Conservation (phyloP, 2,888 invertebrate genomes). For the Augochlorella aurata region DNA sequence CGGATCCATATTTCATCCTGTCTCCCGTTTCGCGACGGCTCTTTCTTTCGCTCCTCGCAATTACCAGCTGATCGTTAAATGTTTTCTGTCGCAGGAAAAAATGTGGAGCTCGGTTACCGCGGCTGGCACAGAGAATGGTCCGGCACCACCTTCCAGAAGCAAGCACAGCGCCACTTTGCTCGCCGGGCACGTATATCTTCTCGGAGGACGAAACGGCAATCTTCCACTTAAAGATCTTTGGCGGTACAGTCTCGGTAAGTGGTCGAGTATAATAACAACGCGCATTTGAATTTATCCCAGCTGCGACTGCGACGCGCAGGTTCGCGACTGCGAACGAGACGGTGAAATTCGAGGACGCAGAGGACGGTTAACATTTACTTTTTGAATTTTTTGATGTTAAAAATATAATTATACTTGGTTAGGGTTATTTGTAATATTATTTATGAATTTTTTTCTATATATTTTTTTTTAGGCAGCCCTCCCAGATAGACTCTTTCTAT, state of each 20-base stretch:
- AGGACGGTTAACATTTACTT: conserved; percentile 47
- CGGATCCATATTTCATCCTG: neutral
- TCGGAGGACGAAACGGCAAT: conserved; percentile 92
- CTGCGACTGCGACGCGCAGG: neutral
- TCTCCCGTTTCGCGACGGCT: neutral
- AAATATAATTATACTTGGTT: no score
- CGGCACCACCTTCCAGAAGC: conserved; percentile 87
- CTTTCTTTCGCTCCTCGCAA: neutral
- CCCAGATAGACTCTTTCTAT: no score
- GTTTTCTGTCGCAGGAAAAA: conserved; percentile 66
- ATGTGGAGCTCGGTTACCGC: conserved; percentile 86
- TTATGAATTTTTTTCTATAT: no score
- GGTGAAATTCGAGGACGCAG: conserved; percentile 20
- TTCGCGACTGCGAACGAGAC: neutral
- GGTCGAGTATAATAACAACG: neutral
- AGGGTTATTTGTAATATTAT: no score
- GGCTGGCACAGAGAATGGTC: conserved; percentile 81
- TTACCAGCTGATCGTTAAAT: neutral
- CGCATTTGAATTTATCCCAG: neutral
- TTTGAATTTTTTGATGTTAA: no score
- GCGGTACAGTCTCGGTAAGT: conserved; percentile 89
- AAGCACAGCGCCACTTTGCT: conserved; percentile 92
- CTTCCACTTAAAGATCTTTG: conserved; percentile 93
- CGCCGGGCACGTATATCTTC: conserved; percentile 90
- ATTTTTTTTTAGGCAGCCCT: no score